phyloP scores from a whole-genome alignment of 1,140 invertebrate species.

The Drosophila littoralis region DNA sequence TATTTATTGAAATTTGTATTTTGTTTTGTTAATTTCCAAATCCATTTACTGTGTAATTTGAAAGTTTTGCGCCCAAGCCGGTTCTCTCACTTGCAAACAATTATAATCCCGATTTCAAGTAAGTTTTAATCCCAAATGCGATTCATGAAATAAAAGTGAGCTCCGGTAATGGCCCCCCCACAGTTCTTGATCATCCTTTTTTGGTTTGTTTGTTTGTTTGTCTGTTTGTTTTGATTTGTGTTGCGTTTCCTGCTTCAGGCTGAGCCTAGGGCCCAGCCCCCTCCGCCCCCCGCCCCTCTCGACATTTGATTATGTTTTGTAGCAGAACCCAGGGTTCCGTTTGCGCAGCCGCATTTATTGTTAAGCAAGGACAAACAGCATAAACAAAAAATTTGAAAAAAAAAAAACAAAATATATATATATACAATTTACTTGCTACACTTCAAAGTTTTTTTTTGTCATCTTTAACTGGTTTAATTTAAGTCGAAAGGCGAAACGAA shows the following conservation, averaged over 20 bases:
- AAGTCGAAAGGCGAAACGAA: constrained; percentile 32
- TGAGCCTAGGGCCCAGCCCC: constrained; percentile 52
- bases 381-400: neutral
- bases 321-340: constrained; percentile 46
- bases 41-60: constrained; percentile 26
- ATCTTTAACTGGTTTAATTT: constrained; percentile 40
- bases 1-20: constrained; percentile 22
- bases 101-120: neutral
- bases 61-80: neutral
- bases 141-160: constrained; percentile 30
- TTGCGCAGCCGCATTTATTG: constrained; percentile 67
- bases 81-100: constrained; percentile 9
- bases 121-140: neutral
- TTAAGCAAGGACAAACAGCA: constrained; percentile 20
- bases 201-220: neutral
- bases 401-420: constrained; percentile 25
- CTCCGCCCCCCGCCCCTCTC: too few species aligned
- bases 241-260: constrained; percentile 50
- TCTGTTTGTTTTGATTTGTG: constrained; percentile 17
- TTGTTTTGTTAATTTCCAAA: constrained; percentile 24
- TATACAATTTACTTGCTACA: constrained; percentile 22
- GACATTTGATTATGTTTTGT: constrained; percentile 46
- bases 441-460: constrained; percentile 30
- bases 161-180: constrained; percentile 1
- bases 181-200: neutral